Evolutionary conservation across 2,113 vertebrate species (phyloP).

Genomic region (Hippotragus niger): DNA sequence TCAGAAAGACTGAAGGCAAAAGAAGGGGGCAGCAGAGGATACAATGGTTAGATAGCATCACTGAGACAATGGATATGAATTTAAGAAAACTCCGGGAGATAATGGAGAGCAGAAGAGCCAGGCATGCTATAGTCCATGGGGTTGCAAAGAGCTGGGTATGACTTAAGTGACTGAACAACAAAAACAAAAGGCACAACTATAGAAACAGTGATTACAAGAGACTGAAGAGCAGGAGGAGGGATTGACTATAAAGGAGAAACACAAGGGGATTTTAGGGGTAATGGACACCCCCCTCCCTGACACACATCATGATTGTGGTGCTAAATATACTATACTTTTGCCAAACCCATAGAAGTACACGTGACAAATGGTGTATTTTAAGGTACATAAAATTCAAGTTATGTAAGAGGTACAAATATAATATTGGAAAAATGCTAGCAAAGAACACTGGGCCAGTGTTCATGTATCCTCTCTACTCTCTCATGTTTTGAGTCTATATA

Average conservation of each 20-base stretch:
- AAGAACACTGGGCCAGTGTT: neutral
- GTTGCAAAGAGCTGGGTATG: neutral
- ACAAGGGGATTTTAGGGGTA: neutral
- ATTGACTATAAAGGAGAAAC: neutral
- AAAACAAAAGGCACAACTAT: neutral
- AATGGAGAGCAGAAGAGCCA: neutral
- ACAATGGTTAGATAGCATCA: neutral
- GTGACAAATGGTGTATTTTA: neutral
- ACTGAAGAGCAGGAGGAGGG: neutral
- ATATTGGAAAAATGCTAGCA: neutral
- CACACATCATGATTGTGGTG: neutral
- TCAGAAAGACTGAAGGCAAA: neutral
- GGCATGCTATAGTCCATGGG: neutral
- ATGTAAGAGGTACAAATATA: neutral
- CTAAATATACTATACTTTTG: neutral
- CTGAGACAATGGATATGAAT: neutral
- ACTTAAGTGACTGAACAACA: neutral
- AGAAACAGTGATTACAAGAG: neutral
- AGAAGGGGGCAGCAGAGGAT: neutral
- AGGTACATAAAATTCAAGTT: neutral
- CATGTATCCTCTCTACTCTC: neutral
- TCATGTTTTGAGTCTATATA: neutral
- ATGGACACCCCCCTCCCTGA: neutral
- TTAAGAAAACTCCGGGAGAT: neutral
- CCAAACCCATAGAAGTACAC: neutral